These are phyloP conservation scores for Rhogogaster chlorosoma DNA, from an alignment of 2,888 invertebrate species.

Conservation along the genomic window DNA sequence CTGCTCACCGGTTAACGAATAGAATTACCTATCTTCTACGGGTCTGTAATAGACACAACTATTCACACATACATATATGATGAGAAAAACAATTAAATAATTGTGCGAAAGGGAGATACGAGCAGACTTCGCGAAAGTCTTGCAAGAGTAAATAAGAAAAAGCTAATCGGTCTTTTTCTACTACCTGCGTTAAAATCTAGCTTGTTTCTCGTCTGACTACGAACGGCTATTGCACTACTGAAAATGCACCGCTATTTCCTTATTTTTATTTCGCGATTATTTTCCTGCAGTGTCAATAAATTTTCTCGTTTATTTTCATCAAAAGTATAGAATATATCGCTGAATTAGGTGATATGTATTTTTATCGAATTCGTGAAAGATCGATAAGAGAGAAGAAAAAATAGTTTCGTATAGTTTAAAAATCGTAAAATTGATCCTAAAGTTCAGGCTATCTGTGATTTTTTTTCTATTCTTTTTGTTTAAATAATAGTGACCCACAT, in stretches of 20 bases:
- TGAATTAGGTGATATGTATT: too few species aligned
- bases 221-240: not conserved
- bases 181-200: too few species aligned
- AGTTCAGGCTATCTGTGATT: not conserved
- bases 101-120: not conserved
- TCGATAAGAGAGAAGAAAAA: not conserved
- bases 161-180: not conserved
- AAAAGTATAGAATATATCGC: too few species aligned
- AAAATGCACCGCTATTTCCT: not conserved
- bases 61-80: not conserved
- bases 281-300: too few species aligned
- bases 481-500: not conserved
- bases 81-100: not conserved
- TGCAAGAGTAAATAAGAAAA: not conserved
- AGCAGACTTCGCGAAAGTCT: not conserved
- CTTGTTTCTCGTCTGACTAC: not conserved
- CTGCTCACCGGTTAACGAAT: not conserved
- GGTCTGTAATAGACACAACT: not conserved
- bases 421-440: not conserved
- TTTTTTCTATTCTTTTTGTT: not conserved
- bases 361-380: not conserved
- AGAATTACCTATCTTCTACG: not conserved
- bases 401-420: not conserved
- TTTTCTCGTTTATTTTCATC: not conserved
- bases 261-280: not conserved